phyloP scores from a whole-genome alignment of 2,797 vertebrate species.

The Microctenopoma steveboyesi region DNA sequence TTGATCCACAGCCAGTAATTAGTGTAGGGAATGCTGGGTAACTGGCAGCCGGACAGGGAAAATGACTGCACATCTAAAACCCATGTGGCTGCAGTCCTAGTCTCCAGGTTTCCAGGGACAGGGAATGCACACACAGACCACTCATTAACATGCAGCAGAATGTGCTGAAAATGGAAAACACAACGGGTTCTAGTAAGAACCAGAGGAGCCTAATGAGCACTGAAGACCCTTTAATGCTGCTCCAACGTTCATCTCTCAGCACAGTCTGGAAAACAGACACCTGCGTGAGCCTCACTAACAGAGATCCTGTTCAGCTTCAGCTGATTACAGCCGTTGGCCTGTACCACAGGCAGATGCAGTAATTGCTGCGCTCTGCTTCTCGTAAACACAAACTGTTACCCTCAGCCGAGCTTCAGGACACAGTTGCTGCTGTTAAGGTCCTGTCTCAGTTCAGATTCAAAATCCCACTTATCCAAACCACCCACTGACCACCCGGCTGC shows the following conservation, averaged over 20 bases:
- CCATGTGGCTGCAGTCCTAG: slow-evolving; percentile 20
- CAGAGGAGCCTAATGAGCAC: slow-evolving; percentile 13
- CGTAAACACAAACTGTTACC: no score
- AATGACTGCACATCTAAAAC: slow-evolving; percentile 40
- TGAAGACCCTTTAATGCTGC: background rate
- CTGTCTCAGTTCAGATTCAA: background rate
- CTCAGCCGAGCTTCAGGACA: no score
- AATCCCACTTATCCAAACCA: background rate
- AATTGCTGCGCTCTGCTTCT: background rate
- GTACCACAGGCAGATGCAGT: background rate
- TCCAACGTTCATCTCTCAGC: background rate
- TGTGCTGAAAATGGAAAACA: slow-evolving; percentile 9
- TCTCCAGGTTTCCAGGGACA: slow-evolving; percentile 44
- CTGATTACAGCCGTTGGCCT: background rate
- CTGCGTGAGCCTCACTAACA: background rate
- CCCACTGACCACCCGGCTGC: no score
- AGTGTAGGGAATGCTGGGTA: slow-evolving; percentile 63
- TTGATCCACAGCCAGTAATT: slow-evolving; percentile 63
- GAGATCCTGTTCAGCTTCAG: background rate
- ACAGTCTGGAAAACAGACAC: background rate
- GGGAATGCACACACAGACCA: slow-evolving; percentile 46
- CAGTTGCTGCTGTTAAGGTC: background rate
- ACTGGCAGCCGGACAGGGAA: slow-evolving; percentile 51
- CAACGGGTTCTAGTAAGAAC: slow-evolving; percentile 5
- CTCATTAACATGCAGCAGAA: slow-evolving; percentile 45